These are phyloP conservation scores for Phortica variegata DNA, from an alignment of 1,140 invertebrate genomes.

Conservation along the genomic window DNA sequence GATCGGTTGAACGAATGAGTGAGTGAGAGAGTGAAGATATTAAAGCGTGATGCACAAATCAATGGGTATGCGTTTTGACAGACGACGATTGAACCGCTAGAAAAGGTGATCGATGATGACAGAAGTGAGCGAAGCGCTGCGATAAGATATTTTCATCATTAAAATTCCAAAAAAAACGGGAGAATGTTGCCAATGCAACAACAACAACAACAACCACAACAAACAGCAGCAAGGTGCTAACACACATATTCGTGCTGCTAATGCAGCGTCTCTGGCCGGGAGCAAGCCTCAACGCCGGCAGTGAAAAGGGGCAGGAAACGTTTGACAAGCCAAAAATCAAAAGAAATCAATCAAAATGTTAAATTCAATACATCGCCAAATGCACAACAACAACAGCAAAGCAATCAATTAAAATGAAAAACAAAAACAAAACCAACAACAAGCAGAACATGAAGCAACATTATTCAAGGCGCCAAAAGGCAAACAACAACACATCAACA, in stretches of 20 bases:
- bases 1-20: no score
- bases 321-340: slow-evolving; percentile 50
- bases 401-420: no score
- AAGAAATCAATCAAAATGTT: slow-evolving; percentile 55
- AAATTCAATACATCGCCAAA: slow-evolving; percentile 32
- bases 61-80: no score
- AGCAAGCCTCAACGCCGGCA: no score
- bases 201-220: not conserved
- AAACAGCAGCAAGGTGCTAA: slow-evolving; percentile 33
- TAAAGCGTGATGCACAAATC: no score
- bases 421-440: slow-evolving; percentile 2
- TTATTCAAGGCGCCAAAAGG: not conserved
- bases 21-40: no score
- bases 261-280: slow-evolving; percentile 29
- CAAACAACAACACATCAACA: slow-evolving; percentile 14
- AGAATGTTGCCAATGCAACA: slow-evolving; percentile 10
- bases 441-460: not conserved
- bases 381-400: slow-evolving; percentile 20
- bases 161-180: slow-evolving; percentile 41
- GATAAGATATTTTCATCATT: slow-evolving; percentile 23
- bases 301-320: no score
- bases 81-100: no score
- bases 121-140: no score
- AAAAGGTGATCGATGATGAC: no score
- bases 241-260: slow-evolving; percentile 52